phyloP scores from a whole-genome alignment of 2,797 vertebrate genomes.

The Anas capensis region DNA sequence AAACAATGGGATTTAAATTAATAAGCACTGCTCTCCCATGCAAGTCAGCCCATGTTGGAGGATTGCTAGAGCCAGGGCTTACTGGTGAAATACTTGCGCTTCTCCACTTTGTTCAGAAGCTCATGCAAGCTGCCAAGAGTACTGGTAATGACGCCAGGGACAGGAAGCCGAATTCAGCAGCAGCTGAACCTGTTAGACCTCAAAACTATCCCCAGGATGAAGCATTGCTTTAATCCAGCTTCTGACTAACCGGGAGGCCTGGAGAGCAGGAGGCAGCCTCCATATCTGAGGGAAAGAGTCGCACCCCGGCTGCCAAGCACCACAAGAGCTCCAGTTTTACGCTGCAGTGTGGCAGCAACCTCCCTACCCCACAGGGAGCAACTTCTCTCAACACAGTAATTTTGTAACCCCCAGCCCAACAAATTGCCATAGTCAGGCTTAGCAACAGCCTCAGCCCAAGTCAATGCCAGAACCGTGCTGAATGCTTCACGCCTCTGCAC shows the following conservation, averaged over 20 bases:
- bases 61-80: neutral
- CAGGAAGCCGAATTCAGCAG: neutral
- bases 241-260: neutral
- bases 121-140: neutral
- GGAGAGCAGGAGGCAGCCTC: neutral
- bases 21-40: neutral
- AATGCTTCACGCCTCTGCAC: neutral
- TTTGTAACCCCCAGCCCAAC: neutral
- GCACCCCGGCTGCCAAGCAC: slow-evolving; percentile 19
- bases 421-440: neutral
- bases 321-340: neutral
- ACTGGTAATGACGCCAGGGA: neutral
- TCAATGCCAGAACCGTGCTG: neutral
- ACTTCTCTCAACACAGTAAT: neutral
- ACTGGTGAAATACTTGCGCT: neutral
- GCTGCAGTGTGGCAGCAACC: neutral
- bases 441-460: neutral
- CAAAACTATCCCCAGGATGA: neutral
- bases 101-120: neutral
- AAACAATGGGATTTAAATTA: neutral
- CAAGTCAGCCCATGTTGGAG: neutral
- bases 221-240: neutral
- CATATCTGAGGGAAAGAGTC: neutral
- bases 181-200: slow-evolving; percentile 23
- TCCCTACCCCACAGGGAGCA: neutral